phyloP scores from a whole-genome alignment of 2,797 vertebrate genomes.

The Gambelia wislizenii region DNA sequence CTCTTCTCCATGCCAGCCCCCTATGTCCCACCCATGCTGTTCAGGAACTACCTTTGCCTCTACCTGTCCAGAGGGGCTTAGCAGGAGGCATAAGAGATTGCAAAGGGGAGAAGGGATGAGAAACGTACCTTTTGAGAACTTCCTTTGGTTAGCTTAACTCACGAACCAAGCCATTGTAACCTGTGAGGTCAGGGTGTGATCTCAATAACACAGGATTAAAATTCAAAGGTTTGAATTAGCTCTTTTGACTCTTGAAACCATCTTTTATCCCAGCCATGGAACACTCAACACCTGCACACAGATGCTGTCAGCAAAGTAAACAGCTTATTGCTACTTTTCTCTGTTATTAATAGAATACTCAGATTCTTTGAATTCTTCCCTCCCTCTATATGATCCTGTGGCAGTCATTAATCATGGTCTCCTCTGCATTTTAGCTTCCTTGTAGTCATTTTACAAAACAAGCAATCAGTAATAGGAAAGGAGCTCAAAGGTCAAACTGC shows the following conservation, averaged over 20 bases:
- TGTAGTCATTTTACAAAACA: constrained; percentile 72
- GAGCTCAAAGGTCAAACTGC: constrained; percentile 78
- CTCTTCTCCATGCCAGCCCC: background rate
- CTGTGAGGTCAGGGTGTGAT: constrained; percentile 51
- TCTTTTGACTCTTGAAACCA: constrained; percentile 58
- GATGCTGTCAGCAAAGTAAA: constrained; percentile 71
- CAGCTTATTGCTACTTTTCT: constrained; percentile 66
- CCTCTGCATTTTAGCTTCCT: constrained; percentile 64
- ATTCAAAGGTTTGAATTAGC: constrained; percentile 51
- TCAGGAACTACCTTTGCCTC: background rate
- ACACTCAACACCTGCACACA: constrained; percentile 75
- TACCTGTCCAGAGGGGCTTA: background rate
- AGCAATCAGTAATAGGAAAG: constrained; percentile 67
- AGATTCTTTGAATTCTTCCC: constrained; percentile 77
- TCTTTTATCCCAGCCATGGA: constrained; percentile 73
- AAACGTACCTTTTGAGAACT: background rate
- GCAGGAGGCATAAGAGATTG: background rate
- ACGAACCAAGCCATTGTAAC: constrained; percentile 35
- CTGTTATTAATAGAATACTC: constrained; percentile 79
- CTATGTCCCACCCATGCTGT: background rate
- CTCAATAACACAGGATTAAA: constrained; percentile 52
- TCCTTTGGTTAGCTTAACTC: background rate
- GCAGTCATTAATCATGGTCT: constrained; percentile 63
- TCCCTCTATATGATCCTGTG: constrained; percentile 62
- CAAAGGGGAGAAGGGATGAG: background rate